These are phyloP conservation scores for Hiodon tergisus DNA, from an alignment of 2,113 vertebrate species.

Conservation along the genomic window DNA sequence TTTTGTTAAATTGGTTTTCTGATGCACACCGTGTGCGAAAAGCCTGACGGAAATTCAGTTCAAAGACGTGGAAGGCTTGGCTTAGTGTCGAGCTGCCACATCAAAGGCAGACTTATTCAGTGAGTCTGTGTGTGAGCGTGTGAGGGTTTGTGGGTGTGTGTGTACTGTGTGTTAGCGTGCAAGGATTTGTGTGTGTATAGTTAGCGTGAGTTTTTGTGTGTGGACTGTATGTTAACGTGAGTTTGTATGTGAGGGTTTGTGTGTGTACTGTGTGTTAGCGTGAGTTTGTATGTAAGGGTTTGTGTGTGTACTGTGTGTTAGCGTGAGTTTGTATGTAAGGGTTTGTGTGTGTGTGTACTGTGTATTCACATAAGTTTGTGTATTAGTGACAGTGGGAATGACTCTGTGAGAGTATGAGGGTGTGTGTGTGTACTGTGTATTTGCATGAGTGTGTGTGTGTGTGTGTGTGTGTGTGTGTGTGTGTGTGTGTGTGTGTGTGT, in stretches of 20 bases:
- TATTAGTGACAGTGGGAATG: too few species aligned
- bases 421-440: too few species aligned
- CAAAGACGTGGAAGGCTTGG: conserved; percentile 29
- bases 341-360: too few species aligned
- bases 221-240: too few species aligned
- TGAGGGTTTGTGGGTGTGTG: neutral
- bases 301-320: neutral
- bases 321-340: neutral
- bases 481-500: too few species aligned
- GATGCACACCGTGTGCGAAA: conserved; percentile 13
- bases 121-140: neutral
- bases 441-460: too few species aligned
- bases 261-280: too few species aligned
- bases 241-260: too few species aligned
- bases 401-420: too few species aligned
- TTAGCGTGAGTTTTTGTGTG: neutral
- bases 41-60: neutral
- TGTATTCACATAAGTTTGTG: too few species aligned
- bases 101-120: conserved; percentile 18
- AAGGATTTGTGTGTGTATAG: neutral
- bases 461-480: too few species aligned
- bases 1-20: conserved; percentile 37
- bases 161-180: neutral
- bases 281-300: too few species aligned
- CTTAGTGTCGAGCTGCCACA: conserved; percentile 30